phyloP scores from a whole-genome alignment of 2,797 vertebrate genomes.

The Stomatorhinus walkeri region DNA sequence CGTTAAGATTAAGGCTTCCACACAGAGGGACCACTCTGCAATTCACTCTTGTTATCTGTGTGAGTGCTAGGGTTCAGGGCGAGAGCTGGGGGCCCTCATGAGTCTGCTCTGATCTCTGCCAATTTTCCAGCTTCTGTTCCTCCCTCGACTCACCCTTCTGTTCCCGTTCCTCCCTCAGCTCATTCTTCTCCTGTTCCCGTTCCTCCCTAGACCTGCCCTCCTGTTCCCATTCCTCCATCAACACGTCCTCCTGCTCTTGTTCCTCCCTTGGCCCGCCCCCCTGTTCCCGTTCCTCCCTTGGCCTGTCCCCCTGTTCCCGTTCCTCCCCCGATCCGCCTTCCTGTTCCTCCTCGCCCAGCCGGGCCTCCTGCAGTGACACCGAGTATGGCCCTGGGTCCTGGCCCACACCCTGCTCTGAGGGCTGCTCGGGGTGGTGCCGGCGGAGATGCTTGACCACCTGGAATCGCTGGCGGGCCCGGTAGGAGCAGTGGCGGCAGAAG shows the following conservation, averaged over 20 bases:
- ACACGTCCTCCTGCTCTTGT: neutral
- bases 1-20: neutral
- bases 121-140: neutral
- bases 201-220: neutral
- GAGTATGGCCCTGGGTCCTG: conserved; percentile 63
- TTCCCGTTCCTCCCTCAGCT: neutral
- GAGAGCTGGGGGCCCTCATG: neutral
- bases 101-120: neutral
- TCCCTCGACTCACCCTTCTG: neutral
- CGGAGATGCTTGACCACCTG: conserved; percentile 92
- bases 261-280: neutral
- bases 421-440: conserved; percentile 74
- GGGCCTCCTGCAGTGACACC: conserved; percentile 25
- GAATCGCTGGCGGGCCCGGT: conserved; percentile 93
- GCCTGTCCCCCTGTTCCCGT: neutral
- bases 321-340: neutral
- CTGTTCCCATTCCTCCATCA: neutral
- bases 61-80: neutral
- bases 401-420: conserved; percentile 70
- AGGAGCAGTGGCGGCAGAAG: conserved; percentile 81
- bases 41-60: neutral
- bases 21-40: neutral
- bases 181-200: neutral
- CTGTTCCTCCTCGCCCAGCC: conserved; percentile 23
- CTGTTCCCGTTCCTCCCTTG: neutral